Percentiles rank a stretch among this genome's conserved stretches.
Conservation (phyloP, 2,113 vertebrate species). For the Canis aureus region DNA sequence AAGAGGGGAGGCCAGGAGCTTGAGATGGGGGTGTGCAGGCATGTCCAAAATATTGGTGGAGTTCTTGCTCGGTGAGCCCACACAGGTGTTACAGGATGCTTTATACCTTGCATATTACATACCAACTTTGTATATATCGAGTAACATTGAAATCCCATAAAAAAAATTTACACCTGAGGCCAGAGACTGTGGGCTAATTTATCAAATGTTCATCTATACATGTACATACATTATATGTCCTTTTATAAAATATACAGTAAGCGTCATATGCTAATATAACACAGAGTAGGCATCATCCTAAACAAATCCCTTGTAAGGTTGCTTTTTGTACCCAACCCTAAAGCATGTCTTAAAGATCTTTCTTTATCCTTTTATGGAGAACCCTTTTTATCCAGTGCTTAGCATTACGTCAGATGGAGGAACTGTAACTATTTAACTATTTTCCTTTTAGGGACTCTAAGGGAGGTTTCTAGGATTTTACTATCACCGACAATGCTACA, state of each 20-base stretch:
- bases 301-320: neutral
- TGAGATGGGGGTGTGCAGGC: neutral
- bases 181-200: neutral
- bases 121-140: neutral
- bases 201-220: neutral
- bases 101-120: neutral
- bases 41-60: neutral
- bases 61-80: neutral
- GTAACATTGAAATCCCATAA: constrained; percentile 9
- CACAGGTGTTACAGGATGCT: neutral
- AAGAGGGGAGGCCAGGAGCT: neutral
- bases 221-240: neutral
- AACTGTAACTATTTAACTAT: neutral
- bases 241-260: neutral
- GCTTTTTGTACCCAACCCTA: neutral
- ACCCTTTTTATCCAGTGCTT: neutral
- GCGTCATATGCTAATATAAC: neutral
- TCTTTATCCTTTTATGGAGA: neutral
- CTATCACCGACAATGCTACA: neutral
- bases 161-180: neutral
- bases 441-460: neutral
- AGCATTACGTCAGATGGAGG: neutral
- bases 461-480: neutral
- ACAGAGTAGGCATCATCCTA: neutral
- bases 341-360: neutral